Evolutionary conservation across 1,140 invertebrate genomes (phyloP).

Genomic region (Grapholita molesta): DNA sequence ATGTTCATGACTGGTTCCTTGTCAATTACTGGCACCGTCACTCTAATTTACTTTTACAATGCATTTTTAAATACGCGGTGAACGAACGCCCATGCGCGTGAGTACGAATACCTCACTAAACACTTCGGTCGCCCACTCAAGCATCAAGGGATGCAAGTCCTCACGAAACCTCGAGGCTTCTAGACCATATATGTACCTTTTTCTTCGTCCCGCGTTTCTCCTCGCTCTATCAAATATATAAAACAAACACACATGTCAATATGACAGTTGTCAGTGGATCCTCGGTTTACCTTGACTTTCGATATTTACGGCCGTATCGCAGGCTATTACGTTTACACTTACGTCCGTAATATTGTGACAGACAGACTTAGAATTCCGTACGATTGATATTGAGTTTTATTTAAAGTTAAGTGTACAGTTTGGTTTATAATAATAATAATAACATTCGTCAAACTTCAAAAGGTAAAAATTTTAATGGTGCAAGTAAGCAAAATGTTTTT

Average conservation of each 20-base stretch:
- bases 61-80: neutral
- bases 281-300: neutral
- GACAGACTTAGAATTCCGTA: no score
- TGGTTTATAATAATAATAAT: no score
- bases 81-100: neutral
- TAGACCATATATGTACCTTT: neutral
- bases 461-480: neutral
- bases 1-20: no score
- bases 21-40: no score
- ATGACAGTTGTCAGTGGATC: neutral
- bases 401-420: no score
- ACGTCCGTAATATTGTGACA: neutral
- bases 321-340: conserved; percentile 4
- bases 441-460: neutral
- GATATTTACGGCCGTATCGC: conserved; percentile 14
- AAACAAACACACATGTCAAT: conserved; percentile 5
- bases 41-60: no score
- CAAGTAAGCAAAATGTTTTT: neutral
- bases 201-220: neutral
- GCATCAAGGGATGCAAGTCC: neutral
- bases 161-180: neutral
- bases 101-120: neutral
- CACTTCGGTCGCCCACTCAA: neutral
- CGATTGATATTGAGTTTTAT: no score
- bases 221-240: conserved; percentile 6